A percentile compares a stretch with the other conserved stretches of the same genome.
phyloP scores from a whole-genome alignment of 2,113 vertebrate species.

The Upupa epops region DNA sequence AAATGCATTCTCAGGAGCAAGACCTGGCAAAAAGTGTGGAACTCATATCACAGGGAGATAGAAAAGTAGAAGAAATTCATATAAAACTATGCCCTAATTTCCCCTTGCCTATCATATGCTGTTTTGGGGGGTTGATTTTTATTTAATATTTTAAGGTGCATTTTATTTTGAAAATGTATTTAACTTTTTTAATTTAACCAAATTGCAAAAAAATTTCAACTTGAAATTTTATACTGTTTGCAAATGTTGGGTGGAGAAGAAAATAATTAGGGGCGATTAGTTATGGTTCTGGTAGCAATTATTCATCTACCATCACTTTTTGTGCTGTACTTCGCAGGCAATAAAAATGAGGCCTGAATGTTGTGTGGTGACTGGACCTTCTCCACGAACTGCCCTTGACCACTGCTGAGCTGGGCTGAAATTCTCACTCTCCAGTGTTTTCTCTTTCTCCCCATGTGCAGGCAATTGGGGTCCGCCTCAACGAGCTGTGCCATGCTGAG shows the following conservation, averaged over 20 bases:
- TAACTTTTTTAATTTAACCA: neutral
- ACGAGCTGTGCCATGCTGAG: slow-evolving; percentile 93
- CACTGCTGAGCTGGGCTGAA: neutral
- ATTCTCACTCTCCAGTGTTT: neutral
- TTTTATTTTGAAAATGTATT: too few relatives aligned
- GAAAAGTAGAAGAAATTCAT: neutral
- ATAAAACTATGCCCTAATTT: neutral
- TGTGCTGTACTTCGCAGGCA: neutral
- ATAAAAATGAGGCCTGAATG: neutral
- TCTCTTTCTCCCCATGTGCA: slow-evolving; percentile 49
- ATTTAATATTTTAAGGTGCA: neutral
- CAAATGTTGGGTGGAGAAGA: neutral
- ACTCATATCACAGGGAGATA: neutral
- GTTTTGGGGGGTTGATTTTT: neutral
- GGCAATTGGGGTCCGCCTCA: slow-evolving; percentile 93
- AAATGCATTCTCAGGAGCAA: neutral
- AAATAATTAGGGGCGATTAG: neutral
- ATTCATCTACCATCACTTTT: neutral
- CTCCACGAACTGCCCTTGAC: neutral
- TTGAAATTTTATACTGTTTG: neutral
- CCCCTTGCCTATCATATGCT: neutral
- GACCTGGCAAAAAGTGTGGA: neutral
- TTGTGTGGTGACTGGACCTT: neutral
- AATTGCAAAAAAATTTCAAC: neutral
- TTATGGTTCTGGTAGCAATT: neutral